These are phyloP conservation scores for Clarias pachynema DNA, from an alignment of 2,797 vertebrate genomes.

Conservation along the genomic window DNA sequence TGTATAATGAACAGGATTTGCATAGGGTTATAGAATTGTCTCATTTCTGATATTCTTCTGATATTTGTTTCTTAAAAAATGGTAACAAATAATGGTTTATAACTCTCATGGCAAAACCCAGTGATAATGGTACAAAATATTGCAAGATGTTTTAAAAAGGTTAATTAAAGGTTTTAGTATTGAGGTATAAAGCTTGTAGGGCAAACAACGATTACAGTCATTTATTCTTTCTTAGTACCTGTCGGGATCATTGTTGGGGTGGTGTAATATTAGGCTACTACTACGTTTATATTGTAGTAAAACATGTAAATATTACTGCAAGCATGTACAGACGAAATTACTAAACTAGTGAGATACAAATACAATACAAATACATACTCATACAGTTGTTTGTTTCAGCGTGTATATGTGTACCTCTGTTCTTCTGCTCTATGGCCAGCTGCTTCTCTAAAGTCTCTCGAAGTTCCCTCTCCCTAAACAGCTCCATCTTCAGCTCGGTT, in stretches of 20 bases:
- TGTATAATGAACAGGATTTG: constrained; percentile 39
- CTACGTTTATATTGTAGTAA: neutral
- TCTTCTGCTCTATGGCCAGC: constrained; percentile 97
- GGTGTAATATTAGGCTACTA: neutral
- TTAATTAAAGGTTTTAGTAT: neutral
- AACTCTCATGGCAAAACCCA: neutral
- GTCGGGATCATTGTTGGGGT: neutral
- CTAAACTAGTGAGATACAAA: neutral
- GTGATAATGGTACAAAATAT: neutral
- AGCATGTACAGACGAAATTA: neutral
- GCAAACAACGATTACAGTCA: neutral
- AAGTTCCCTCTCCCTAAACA: constrained; percentile 97
- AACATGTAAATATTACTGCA: neutral
- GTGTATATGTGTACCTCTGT: constrained; percentile 84
- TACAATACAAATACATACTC: no score
- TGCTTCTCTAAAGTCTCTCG: constrained; percentile 98
- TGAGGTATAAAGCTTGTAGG: neutral
- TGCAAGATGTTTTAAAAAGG: neutral
- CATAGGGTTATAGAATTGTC: neutral
- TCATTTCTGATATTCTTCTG: neutral
- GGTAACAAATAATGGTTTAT: neutral
- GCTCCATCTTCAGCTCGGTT: constrained; percentile 99
- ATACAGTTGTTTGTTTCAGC: neutral
- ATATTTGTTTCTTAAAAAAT: constrained; percentile 8
- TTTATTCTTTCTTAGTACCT: neutral